A percentile compares a stretch with the other conserved stretches of the same genome.
Evolutionary conservation across 2,797 vertebrate genomes (phyloP).

Genomic region (Tiaroga cobitis): DNA sequence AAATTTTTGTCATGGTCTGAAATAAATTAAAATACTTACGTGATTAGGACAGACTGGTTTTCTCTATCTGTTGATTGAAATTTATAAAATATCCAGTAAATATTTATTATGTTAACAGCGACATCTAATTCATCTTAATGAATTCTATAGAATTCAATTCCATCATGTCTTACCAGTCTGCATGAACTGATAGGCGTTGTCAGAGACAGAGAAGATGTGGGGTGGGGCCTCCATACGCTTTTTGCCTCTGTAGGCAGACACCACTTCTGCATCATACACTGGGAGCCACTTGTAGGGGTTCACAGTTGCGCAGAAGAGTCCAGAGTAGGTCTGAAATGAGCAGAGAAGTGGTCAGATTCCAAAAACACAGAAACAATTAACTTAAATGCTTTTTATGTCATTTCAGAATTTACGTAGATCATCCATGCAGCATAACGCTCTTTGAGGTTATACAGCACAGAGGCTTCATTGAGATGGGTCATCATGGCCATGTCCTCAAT

Average conservation of each 20-base stretch:
- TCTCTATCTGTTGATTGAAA: constrained; percentile 67
- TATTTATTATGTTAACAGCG: too few relatives aligned
- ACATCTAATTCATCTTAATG: too few relatives aligned
- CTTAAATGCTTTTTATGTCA: too few relatives aligned
- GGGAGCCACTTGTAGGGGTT: constrained; percentile 83
- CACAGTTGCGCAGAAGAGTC: constrained; percentile 65
- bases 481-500: constrained; percentile 88
- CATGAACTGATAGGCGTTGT: constrained; percentile 87
- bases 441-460: constrained; percentile 87
- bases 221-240: constrained; percentile 82
- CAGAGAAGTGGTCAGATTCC: not conserved
- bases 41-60: constrained; percentile 68
- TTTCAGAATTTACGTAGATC: constrained; percentile 80
- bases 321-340: constrained; percentile 75
- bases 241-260: constrained; percentile 85
- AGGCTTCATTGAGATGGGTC: constrained; percentile 83
- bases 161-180: constrained; percentile 63
- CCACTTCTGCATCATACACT: constrained; percentile 83
- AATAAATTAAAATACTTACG: constrained; percentile 64
- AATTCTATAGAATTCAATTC: too few relatives aligned
- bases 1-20: too few relatives aligned
- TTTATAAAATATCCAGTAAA: too few relatives aligned
- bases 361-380: too few relatives aligned
- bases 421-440: constrained; percentile 87
- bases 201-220: constrained; percentile 94